Percentiles rank a stretch among this genome's conserved stretches.
Conservation (phyloP, 1,140 invertebrate species). For the Neodiprion fabricii region DNA sequence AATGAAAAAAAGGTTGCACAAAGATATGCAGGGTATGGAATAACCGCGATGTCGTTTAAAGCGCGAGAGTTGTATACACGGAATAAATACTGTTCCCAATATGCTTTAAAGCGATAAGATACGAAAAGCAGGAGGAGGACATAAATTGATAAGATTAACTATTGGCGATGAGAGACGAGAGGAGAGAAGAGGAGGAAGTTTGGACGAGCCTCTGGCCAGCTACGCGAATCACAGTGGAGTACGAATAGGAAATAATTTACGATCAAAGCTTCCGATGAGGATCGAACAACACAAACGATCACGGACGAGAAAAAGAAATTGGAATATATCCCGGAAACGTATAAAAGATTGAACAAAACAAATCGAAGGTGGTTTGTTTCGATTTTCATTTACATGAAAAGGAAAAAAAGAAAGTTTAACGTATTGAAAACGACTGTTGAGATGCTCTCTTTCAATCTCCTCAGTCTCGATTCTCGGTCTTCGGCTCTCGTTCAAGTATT, state of each 20-base stretch:
- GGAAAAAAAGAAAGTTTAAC: not conserved
- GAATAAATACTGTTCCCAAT: too few species aligned
- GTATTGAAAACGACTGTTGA: not conserved
- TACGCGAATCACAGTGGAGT: not conserved
- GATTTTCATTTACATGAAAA: not conserved
- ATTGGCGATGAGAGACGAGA: not conserved
- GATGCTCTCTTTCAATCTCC: too few species aligned
- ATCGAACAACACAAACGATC: too few species aligned
- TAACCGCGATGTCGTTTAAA: not conserved
- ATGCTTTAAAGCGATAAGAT: not conserved
- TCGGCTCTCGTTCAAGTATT: conserved; percentile 8
- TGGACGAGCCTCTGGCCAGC: not conserved
- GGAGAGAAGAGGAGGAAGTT: not conserved
- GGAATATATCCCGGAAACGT: not conserved
- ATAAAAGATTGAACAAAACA: not conserved
- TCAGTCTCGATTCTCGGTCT: not conserved
- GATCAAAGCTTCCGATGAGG: not conserved
- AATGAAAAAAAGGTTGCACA: not conserved
- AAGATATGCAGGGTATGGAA: not conserved
- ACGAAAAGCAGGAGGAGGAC: not conserved
- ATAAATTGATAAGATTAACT: conserved; percentile 15
- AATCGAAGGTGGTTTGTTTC: not conserved
- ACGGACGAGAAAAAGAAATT: not conserved
- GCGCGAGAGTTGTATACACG: not conserved
- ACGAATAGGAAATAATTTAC: not conserved